Base-by-base conservation (phyloP, 2,888 invertebrate genomes). In the Meloe dianella region DNA sequence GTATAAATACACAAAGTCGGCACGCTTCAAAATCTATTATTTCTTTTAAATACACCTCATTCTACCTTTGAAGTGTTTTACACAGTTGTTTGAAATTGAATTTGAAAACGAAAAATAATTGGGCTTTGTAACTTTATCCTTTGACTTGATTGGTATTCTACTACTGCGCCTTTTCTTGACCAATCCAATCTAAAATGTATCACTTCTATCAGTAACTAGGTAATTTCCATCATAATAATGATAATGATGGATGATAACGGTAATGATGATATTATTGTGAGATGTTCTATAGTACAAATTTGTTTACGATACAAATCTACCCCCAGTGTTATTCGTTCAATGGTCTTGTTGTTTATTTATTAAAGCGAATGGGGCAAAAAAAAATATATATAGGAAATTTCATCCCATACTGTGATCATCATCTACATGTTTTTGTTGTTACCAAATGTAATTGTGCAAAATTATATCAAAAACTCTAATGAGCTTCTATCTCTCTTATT, bases 181-280 rank as follows among this genome's bases (percentile, higher is more conserved):
- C 68, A 68, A 68, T 68, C 68, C 68, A 68, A 68, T 65, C 63
- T 51, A 63, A 68, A 68, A 65, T 35, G 22, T 60, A 32, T 68
- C 63, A 58, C 57, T 60, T 60, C 68, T 63, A 27, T 68, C 68
- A 68, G 68, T 68, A 68, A 68, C 57, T 63, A 57, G 60, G 68
- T 68, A 68, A 68, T 68, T 65, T 67, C 58, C 61, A 61, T 24
- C 51, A 64, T 58, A 56, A 62, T 7, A 10, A 38, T 38, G 14
- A 38, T 38, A 38, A 38, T 38, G 38, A 38, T 38, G n/a, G n/a
- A 14, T 38, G 38, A 38, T 38, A 38, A 38, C 38, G 38, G 4
- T 38, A 14, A 38, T 38, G 38, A 38, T 38, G 38, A n/a, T 38
- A 14, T 14, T 38, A 38, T 38, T 38, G 38, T 38, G 38, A 38